phyloP scores from a whole-genome alignment of 2,113 vertebrate genomes.

The Oreocharis arfaki region DNA sequence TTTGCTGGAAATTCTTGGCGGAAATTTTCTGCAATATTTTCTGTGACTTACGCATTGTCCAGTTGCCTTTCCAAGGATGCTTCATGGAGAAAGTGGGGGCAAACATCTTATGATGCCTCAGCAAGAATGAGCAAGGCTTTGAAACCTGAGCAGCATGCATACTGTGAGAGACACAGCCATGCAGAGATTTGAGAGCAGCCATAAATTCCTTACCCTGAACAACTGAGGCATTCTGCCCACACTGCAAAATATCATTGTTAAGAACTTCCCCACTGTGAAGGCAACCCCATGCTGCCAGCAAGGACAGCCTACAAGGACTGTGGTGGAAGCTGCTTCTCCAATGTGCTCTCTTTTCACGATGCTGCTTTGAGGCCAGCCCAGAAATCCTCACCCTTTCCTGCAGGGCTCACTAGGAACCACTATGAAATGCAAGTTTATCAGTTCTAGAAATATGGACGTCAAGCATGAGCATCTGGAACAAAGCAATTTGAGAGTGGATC shows the following conservation, averaged over 20 bases:
- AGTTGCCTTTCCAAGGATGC: neutral
- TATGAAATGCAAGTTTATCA: neutral
- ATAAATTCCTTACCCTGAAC: neutral
- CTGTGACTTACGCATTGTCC: neutral
- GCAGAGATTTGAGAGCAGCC: neutral
- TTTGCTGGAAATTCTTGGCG: neutral
- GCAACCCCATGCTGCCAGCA: neutral
- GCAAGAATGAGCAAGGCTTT: neutral
- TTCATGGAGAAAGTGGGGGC: neutral
- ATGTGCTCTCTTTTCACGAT: neutral
- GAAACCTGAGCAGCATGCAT: neutral
- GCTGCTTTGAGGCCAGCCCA: neutral
- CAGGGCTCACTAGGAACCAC: neutral
- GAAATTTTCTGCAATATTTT: neutral
- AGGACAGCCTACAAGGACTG: neutral
- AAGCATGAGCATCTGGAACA: neutral
- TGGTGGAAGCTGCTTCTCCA: neutral
- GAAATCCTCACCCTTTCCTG: neutral
- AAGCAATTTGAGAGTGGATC: neutral
- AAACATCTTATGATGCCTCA: neutral
- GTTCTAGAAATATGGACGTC: accelerated
- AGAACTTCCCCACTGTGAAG: neutral
- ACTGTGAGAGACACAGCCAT: neutral
- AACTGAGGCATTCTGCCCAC: neutral
- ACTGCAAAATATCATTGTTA: neutral